Base-by-base conservation (phyloP, 1,140 invertebrate species). In the Drosophila bifasciata region DNA sequence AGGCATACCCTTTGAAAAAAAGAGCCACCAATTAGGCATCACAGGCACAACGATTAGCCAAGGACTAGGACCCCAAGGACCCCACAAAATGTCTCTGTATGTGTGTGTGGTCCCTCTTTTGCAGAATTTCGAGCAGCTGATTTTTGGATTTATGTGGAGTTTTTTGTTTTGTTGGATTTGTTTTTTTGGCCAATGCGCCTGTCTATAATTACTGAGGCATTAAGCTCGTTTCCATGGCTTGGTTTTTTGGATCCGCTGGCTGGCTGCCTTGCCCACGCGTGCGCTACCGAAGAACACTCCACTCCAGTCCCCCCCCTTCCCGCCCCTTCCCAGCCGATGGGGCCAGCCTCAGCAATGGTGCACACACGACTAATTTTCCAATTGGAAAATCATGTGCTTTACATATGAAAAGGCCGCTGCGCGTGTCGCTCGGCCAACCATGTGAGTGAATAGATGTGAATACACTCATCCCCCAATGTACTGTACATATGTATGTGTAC, bases 331-430 rank as follows among this genome's bases (percentile, higher is more conserved):
- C 69, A 43, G 39, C 56, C 68, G 28, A 32, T 36, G 4, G 32
- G n/a, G n/a, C n/a, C 32, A 13, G 32, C 32, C 32, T 36, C 32
- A 13, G 32, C 32, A 4, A 36, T 36, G 32, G 32, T 36, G 45
- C 49, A 75, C 61, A 75, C 53, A 75, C 60, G 77, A 85, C 81
- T 85, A 85, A 85, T 88, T 88, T 88, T 88, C 83, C 83, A 88
- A 88, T 88, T 88, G 83, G 78, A 88, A 88, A 88, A 88, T 88
- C 83, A 83, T 86, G 83, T 88, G 78, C 83, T 88, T 88, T 88
- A 88, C 83, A 88, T 88, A 88, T 69, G 84, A 79, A 81, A 88
- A 77, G 83, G 43, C 74, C 84, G 77, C 84, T 86, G 81, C 83
- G 81, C 83, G 81, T 86, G 81, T 86, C 81, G 81, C 81, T 85